phyloP scores from a whole-genome alignment of 2,113 vertebrate genomes.

The Dasypus novemcinctus region DNA sequence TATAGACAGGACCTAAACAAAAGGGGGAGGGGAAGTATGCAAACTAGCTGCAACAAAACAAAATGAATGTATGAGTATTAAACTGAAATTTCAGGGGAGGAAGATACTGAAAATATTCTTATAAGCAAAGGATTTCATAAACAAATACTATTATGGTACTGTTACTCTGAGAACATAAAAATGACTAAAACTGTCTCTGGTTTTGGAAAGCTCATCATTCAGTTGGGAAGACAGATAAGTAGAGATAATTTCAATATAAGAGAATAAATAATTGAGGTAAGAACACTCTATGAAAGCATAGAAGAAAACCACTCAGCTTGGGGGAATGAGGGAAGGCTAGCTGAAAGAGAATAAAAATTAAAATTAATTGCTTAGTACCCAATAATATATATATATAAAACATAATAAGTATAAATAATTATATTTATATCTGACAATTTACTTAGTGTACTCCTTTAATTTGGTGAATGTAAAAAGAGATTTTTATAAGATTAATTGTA shows the following conservation, averaged over 20 bases:
- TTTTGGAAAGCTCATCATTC: not conserved
- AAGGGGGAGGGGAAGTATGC: not conserved
- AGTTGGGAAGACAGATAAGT: not conserved
- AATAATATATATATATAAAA: not conserved
- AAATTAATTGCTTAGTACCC: not conserved
- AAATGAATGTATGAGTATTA: not conserved
- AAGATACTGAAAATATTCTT: not conserved
- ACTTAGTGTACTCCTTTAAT: not conserved
- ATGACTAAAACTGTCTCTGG: not conserved
- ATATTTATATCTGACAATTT: not conserved
- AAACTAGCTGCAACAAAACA: not conserved
- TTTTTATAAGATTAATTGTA: not conserved
- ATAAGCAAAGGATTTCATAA: not conserved
- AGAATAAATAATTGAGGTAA: not conserved
- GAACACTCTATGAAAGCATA: not conserved
- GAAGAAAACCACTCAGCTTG: not conserved
- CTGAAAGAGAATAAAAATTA: not conserved
- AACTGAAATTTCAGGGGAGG: not conserved
- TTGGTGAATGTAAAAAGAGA: slow-evolving; percentile 9
- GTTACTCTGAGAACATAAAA: not conserved
- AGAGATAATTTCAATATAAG: not conserved
- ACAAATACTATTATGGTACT: not conserved
- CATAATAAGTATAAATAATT: not conserved
- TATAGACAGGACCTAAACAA: not conserved
- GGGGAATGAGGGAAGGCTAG: not conserved